Base-by-base conservation (phyloP, 64 coral and sea anemone genomes). In the Pocillopora damicornis region DNA sequence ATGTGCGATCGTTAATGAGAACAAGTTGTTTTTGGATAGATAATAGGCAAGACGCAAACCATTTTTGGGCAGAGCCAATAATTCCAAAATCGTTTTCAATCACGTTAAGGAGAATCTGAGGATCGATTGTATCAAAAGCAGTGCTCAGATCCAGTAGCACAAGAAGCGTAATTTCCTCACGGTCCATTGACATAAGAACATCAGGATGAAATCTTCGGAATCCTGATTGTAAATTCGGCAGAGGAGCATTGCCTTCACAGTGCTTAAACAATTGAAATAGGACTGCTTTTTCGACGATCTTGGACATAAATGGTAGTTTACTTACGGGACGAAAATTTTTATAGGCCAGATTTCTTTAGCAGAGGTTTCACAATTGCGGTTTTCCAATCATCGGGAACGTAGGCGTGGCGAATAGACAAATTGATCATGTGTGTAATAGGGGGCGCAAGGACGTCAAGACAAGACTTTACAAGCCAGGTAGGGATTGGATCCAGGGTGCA, bases 51-150 rank as follows among this genome's bases (percentile, higher is more conserved):
- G 83, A 86, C 13, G 83, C 83, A 73, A 86, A 73, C 83, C 83
- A 86, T n/a, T 86, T 34, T 61, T 86, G 8, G 72, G 83, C 83
- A 86, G 37, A 68, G 30, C 66, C 83, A 22, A 86, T 60, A 12
- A 86, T 60, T 73, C 83, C 83, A 86, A 86, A 71, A 64, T 26
- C 34, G 34, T 15, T 63, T 68, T 60, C 11, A 64, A 83, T 37
- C 11, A 42, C 64, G 63, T 63, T 17, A 63, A 83, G 80, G 57
- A 83, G 42, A 68, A 83, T 83, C 11, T 83, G 13, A 60, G 65
- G 80, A 26, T 83, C 80, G 35, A 83, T 83, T 16, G 80, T 83
- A 63, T 83, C 80, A 63, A 83, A 83, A 18, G 80, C 58, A 60
- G 80, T 1, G 42, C 42, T 51, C 7, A 51, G 42, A 51, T 51